Percentiles rank a stretch among this genome's conserved stretches.
Evolutionary conservation across 37 sponge, comb jelly and placozoan species (phyloP).

Genomic region (Axinella damicornis): DNA sequence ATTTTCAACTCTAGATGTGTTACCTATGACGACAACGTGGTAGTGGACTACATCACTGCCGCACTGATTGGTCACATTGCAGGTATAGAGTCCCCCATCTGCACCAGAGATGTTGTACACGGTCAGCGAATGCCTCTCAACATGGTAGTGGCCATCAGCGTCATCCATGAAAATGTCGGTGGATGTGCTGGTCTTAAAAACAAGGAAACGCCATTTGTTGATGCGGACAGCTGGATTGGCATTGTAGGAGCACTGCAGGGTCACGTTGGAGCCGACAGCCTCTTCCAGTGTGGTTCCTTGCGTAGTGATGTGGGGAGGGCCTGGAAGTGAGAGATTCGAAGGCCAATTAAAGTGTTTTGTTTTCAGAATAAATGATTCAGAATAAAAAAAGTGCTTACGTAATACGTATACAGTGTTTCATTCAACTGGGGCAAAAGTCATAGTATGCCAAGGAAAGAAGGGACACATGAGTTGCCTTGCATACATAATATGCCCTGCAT

Average conservation of each 20-base stretch:
- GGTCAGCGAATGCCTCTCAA: constrained; percentile 5
- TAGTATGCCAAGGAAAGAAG: too few relatives aligned
- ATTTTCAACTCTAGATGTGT: too few relatives aligned
- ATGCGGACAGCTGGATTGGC: constrained; percentile 38
- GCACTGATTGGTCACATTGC: constrained; percentile 74
- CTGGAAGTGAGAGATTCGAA: constrained; percentile 4
- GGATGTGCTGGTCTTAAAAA: background rate
- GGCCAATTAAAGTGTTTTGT: background rate
- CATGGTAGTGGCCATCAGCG: constrained; percentile 6
- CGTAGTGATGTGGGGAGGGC: constrained; percentile 16
- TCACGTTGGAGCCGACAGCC: constrained; percentile 15
- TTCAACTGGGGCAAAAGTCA: too few relatives aligned
- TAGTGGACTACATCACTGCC: background rate
- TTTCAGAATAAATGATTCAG: too few relatives aligned
- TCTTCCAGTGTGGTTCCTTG: background rate
- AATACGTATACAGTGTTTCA: too few relatives aligned
- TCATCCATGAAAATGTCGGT: background rate
- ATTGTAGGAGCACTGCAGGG: constrained; percentile 30
- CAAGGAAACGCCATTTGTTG: constrained; percentile 19
- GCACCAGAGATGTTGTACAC: background rate
- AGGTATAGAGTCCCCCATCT: constrained; percentile 53
- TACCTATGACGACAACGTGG: constrained; percentile 28
- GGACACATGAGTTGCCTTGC: too few relatives aligned
- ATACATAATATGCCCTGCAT: too few relatives aligned
- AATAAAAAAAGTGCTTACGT: too few relatives aligned